These are phyloP conservation scores for Eremobia ochroleuca DNA, from an alignment of 2,888 invertebrate species.

Conservation along the genomic window DNA sequence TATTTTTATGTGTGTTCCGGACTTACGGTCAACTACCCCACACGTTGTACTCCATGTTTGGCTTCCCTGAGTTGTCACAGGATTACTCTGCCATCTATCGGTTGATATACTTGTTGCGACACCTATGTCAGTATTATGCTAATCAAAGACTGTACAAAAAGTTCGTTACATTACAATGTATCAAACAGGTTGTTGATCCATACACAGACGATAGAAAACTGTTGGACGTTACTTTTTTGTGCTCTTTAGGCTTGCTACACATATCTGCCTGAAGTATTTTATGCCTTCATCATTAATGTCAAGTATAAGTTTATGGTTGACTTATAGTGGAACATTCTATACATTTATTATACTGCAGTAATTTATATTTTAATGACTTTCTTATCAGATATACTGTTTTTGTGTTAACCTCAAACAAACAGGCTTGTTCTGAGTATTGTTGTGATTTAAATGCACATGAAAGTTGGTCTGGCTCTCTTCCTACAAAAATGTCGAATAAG, in stretches of 20 bases:
- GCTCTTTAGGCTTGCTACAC: slow-evolving; percentile 2
- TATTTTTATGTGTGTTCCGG: background rate
- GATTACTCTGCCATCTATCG: background rate
- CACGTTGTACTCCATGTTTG: background rate
- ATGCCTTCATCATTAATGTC: slow-evolving; percentile 8
- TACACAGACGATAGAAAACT: slow-evolving; percentile 50
- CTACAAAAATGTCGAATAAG: background rate
- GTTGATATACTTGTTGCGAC: slow-evolving; percentile 3
- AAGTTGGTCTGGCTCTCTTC: background rate
- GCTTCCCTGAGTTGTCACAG: background rate
- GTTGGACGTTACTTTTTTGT: slow-evolving; percentile 27
- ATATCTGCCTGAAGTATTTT: slow-evolving; percentile 11
- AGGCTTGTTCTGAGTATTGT: background rate
- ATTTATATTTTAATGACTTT: slow-evolving; percentile 12
- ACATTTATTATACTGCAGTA: background rate
- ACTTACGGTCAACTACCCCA: background rate
- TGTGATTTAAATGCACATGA: background rate
- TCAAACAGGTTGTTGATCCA: slow-evolving; percentile 29
- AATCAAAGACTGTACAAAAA: slow-evolving; percentile 35
- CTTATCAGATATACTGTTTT: slow-evolving; percentile 21
- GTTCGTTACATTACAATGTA: slow-evolving; percentile 42
- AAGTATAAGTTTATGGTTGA: background rate
- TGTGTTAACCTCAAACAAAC: slow-evolving; percentile 16
- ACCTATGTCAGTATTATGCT: slow-evolving; percentile 26
- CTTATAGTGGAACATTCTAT: slow-evolving; percentile 18